Base-by-base conservation (phyloP, 2,888 invertebrate species). In the Pyrocoelia pectoralis region DNA sequence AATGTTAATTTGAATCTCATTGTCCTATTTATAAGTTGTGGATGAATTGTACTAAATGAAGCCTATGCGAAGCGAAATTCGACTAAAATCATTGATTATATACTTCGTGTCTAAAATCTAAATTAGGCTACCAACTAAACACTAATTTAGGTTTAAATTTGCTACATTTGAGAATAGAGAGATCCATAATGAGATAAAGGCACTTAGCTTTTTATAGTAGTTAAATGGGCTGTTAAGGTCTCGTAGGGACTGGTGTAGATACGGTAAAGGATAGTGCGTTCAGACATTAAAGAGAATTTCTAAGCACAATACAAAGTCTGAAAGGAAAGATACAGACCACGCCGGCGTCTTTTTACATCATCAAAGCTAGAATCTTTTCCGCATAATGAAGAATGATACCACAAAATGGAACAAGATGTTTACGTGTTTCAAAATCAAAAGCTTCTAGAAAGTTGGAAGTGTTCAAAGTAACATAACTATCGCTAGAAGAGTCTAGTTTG, bases 381-480 rank as follows among this genome's bases (percentile, higher is more conserved):
- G 51, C 64, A 55, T 70, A 70, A 70, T 70, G 69, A 70, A 70
- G 70, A 69, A 68, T 68, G 70, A 70, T 69, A 62, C 65, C 57
- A 52, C 65, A 64, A 61, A 68, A 70, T 64, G 63, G 64, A 64
- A 66, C 68, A 63, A 66, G 68, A 68, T 68, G 70, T 68, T 68
- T 56, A 54, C 64, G 55, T 55, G 61, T 55, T 61, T 57, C 51
- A 61, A 57, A 66, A 64, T 64, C 57, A 61, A 61, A 63, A 64
- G 58, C 56, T 66, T 63, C 55, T 64, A n/a, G 33, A 43, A 59
- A 56, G 19, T 52, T 51, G 33, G 51, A 59, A 52, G 54, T 46
- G 58, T 53, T 40, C 49, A 57, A 62, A 49, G 50, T 55, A 43
- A 56, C 56, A 52, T 52, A 59, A 58, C 56, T 53, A 55, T 18